phyloP scores from a whole-genome alignment of 2,797 vertebrate species.

The Anisognathus igniventris region DNA sequence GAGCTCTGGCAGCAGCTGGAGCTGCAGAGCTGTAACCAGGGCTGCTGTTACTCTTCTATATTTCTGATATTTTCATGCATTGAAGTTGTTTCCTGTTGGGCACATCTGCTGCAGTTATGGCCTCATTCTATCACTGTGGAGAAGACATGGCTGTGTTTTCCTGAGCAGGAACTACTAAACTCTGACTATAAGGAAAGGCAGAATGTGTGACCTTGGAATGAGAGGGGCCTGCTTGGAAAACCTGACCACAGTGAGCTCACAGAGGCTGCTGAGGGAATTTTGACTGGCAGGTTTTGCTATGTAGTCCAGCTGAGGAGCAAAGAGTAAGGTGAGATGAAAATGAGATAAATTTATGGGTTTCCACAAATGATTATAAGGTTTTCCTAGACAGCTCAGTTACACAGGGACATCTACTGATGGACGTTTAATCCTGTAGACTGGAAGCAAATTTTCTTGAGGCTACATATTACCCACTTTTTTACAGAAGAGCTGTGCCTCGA shows the following conservation, averaged over 20 bases:
- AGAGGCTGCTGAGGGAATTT: not conserved
- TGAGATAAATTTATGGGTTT: not conserved
- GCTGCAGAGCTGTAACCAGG: not conserved
- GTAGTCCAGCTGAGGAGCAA: not conserved
- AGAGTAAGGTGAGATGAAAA: not conserved
- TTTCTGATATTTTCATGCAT: not conserved
- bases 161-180: not conserved
- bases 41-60: not conserved
- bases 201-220: not conserved
- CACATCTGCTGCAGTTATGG: constrained; percentile 14
- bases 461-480: too few species aligned
- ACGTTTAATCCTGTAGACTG: not conserved
- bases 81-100: not conserved
- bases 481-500: not conserved
- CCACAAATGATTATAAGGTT: not conserved
- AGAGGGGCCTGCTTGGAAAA: not conserved
- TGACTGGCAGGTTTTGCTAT: not conserved
- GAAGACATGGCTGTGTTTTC: not conserved
- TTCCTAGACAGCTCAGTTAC: not conserved
- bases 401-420: not conserved
- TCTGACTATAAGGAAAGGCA: not conserved
- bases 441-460: not conserved
- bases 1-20: not conserved
- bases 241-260: not conserved
- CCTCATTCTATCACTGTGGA: not conserved